These are phyloP conservation scores for Paraescarpia echinospica DNA, from an alignment of 1,140 invertebrate species.

Conservation along the genomic window DNA sequence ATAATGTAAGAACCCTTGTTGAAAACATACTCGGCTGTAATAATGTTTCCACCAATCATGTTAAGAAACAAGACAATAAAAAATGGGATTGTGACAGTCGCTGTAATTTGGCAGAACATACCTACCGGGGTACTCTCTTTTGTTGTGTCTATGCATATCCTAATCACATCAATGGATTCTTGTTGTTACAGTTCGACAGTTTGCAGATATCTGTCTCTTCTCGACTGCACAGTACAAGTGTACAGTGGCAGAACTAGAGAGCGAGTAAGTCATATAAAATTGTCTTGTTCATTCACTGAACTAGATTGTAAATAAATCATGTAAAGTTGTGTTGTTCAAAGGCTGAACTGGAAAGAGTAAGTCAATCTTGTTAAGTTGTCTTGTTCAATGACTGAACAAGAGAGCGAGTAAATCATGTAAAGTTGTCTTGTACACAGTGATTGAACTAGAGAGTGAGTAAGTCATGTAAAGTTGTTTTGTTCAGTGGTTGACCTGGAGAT, in stretches of 20 bases:
- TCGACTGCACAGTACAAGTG: conserved; percentile 99
- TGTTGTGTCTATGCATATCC: background rate
- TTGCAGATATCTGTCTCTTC: conserved; percentile 98
- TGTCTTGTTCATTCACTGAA: conserved; percentile 97
- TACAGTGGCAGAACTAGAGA: conserved; percentile 96
- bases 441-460: background rate
- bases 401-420: too few species aligned
- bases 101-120: background rate
- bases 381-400: too few species aligned
- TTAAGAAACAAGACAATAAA: too few species aligned
- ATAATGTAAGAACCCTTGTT: too few species aligned
- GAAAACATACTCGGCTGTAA: too few species aligned
- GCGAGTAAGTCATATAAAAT: conserved; percentile 94
- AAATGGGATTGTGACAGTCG: too few species aligned
- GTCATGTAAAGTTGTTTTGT: conserved; percentile 91
- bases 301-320: conserved; percentile 86
- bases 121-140: background rate
- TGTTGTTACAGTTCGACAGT: conserved; percentile 70
- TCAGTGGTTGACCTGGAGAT: conserved; percentile 97
- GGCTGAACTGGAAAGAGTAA: too few species aligned
- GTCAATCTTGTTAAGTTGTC: conserved; percentile 88
- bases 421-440: too few species aligned
- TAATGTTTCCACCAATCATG: too few species aligned
- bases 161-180: background rate
- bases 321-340: background rate